Evolutionary conservation across 2,797 vertebrate genomes (phyloP), one percentile per base, ranked within the genome.

Genomic region (Sebastes diaconus): DNA sequence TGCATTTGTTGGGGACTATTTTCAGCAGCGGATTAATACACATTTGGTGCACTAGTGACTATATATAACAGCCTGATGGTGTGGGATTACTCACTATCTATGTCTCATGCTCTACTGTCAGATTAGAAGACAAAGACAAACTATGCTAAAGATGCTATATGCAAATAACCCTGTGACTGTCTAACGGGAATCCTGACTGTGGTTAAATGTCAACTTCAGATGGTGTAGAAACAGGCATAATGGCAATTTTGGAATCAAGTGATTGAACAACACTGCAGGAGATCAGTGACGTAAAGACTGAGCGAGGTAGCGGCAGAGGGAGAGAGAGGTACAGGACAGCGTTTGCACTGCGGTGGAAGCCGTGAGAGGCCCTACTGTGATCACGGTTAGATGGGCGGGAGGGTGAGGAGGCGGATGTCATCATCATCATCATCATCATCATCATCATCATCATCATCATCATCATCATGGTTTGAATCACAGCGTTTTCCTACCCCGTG

Each of bases 401-500:
- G 81, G 85, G 81, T 91, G 93, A 92, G 89, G 90, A 92, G 93
- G 91, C 77, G 79, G 90, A 87, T 87, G 90, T 84, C 88, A 88
- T 93, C 91, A 92, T 77, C 90, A 92, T 77, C 90, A 36, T 36
- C 90, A 42, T 42, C 39, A 42, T 42, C 39, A 91, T 74, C 77
- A 92, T 84, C 83, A 92, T 90, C 86, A 93, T 91, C 87, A 93
- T 92, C 87, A 93, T 90, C 87, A 94, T 91, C 85, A 93, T 89
- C 89, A 94, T 92, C 81, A 94, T 92, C 77, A 93, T 83, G 85
- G 87, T 88, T 91, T 80, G 85, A 70, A 90, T 89, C 85, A 82
- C 91, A 93, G 91, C 83, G 66, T 93, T 93, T 54, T 93, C 94
- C 93, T 94, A 94, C 94, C 92, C 87, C 91, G 83, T 93, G 87